Conservation (phyloP, 1,140 invertebrate species). For the Euschistus heros region DNA sequence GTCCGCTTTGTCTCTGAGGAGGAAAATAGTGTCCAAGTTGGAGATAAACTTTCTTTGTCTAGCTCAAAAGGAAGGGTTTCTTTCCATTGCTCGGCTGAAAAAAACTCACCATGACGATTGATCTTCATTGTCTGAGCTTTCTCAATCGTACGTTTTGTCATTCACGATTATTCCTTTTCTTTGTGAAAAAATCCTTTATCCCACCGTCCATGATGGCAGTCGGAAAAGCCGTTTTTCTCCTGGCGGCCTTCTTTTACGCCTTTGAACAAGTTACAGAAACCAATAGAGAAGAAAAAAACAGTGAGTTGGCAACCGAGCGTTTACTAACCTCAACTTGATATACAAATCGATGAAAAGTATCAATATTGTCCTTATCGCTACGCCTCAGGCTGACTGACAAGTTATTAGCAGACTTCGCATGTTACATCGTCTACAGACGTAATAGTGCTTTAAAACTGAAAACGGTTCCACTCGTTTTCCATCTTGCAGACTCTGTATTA, state of each 20-base stretch:
- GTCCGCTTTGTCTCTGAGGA: constrained; percentile 8
- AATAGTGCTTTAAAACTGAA: too few relatives aligned
- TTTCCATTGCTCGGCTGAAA: not conserved
- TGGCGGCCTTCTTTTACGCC: not conserved
- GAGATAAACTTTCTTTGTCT: constrained; percentile 17
- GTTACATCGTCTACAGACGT: too few relatives aligned
- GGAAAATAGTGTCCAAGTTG: constrained; percentile 12
- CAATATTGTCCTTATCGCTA: too few relatives aligned
- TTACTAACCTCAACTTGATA: too few relatives aligned
- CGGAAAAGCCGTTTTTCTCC: not conserved
- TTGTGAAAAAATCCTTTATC: constrained; percentile 8
- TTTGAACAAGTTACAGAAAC: constrained; percentile 14
- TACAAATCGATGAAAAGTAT: too few relatives aligned
- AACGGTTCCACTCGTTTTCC: too few relatives aligned
- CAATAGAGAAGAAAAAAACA: not conserved
- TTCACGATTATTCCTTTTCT: constrained; percentile 15
- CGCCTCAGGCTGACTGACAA: too few relatives aligned
- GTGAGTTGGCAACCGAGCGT: too few relatives aligned
- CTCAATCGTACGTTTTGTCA: constrained; percentile 16
- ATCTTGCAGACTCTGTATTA: too few relatives aligned
- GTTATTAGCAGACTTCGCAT: too few relatives aligned
- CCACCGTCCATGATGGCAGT: not conserved
- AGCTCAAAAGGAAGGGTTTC: constrained; percentile 15
- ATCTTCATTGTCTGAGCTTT: constrained; percentile 16
- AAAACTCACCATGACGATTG: constrained; percentile 17